Conservation (phyloP, 1,140 invertebrate species). For the Chrysomallon squamiferum region DNA sequence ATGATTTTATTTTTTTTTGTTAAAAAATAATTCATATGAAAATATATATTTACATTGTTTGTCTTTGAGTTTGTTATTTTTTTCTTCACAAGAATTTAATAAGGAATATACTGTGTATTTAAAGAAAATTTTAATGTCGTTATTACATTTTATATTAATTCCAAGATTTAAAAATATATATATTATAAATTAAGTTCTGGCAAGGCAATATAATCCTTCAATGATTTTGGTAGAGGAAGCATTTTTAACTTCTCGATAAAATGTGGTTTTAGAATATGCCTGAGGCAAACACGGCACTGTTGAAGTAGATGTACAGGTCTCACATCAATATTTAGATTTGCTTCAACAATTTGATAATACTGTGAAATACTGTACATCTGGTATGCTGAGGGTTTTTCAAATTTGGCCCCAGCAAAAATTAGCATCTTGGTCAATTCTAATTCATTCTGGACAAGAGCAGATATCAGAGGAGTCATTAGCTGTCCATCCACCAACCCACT, state of each 20-base stretch:
- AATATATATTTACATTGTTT: no score
- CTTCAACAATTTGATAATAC: conserved; percentile 33
- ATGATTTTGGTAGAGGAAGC: conserved; percentile 21
- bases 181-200: conserved; percentile 19
- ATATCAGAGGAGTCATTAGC: conserved; percentile 29
- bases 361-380: conserved; percentile 28
- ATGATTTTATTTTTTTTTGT: no score
- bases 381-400: conserved; percentile 25
- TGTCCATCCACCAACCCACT: conserved; percentile 30
- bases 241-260: conserved; percentile 32
- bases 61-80: no score
- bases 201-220: conserved; percentile 29
- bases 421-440: conserved; percentile 38
- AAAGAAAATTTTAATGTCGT: no score
- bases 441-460: conserved; percentile 28
- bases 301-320: conserved; percentile 36
- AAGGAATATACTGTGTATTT: no score
- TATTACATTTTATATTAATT: no score
- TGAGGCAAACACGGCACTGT: conserved; percentile 36
- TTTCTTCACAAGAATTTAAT: no score
- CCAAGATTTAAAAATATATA: no score
- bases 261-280: conserved; percentile 29
- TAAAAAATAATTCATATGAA: no score
- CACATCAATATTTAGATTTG: conserved; percentile 30
- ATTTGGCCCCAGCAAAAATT: conserved; percentile 35